Evolutionary conservation across 2,888 invertebrate species (phyloP).

Genomic region (Xestoiulus laeticollis): DNA sequence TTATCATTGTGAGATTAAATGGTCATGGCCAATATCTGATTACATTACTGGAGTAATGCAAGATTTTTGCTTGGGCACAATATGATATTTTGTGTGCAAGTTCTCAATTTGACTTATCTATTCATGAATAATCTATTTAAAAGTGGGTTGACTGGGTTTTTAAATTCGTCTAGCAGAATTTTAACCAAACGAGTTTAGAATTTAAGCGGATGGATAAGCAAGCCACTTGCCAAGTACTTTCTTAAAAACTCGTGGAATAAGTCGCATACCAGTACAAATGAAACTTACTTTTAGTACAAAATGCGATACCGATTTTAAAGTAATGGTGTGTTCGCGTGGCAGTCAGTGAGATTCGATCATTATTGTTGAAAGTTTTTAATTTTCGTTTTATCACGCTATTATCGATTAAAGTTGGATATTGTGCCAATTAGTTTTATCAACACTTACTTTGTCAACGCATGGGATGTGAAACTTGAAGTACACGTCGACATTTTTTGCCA

Average conservation of each 20-base stretch:
- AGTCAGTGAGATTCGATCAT: neutral
- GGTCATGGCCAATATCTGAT: neutral
- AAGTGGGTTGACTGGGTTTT: neutral
- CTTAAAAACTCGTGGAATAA: neutral
- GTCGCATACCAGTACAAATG: conserved; percentile 46
- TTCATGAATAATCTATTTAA: conserved; percentile 5
- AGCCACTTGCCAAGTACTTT: neutral
- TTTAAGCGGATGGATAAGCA: neutral
- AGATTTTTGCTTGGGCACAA: neutral
- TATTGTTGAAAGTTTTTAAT: neutral
- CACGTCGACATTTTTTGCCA: neutral
- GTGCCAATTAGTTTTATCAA: neutral
- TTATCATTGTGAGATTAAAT: neutral
- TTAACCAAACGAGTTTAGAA: neutral
- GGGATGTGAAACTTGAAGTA: neutral
- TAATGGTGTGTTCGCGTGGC: neutral
- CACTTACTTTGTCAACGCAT: neutral
- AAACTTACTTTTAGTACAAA: conserved; percentile 43
- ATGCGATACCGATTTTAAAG: neutral
- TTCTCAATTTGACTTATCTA: neutral
- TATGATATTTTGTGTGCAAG: neutral
- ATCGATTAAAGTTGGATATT: neutral
- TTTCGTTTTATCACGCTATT: neutral
- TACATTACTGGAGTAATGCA: neutral
- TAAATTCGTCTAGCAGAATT: neutral